A percentile compares a stretch with the other conserved stretches of the same genome.
Conservation (phyloP, 2,797 vertebrate genomes). For the Moxostoma hubbsi region DNA sequence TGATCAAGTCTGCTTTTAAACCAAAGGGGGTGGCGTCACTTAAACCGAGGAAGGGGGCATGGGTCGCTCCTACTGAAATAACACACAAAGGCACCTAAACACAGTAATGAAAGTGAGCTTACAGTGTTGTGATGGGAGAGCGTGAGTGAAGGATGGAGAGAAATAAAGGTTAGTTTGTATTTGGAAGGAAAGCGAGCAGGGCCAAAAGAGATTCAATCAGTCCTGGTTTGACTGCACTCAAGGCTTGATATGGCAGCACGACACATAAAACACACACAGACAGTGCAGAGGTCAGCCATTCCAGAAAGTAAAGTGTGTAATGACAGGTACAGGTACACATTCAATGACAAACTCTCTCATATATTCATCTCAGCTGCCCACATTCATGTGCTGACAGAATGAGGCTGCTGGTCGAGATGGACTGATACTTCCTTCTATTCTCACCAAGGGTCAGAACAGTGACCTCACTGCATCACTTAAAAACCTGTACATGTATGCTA, state of each 20-base stretch:
- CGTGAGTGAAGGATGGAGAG: neutral
- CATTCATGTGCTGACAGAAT: too few relatives aligned
- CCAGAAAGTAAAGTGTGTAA: too few relatives aligned
- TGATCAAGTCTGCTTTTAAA: neutral
- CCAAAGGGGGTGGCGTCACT: neutral
- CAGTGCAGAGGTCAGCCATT: too few relatives aligned
- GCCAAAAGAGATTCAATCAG: slow-evolving; percentile 1
- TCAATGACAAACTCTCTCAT: too few relatives aligned
- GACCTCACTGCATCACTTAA: too few relatives aligned
- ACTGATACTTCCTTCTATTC: too few relatives aligned
- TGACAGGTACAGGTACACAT: too few relatives aligned
- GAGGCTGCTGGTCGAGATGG: too few relatives aligned
- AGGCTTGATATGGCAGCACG: neutral
- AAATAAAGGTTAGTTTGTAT: slow-evolving; percentile 33
- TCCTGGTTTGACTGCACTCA: slow-evolving; percentile 1
- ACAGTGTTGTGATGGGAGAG: neutral
- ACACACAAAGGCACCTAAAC: slow-evolving; percentile 16
- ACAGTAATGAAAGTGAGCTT: slow-evolving; percentile 26
- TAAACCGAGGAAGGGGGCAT: slow-evolving; percentile 1
- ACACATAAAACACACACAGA: neutral
- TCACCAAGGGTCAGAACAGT: too few relatives aligned
- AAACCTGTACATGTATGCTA: too few relatives aligned
- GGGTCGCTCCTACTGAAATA: slow-evolving; percentile 16
- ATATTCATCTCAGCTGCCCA: too few relatives aligned
- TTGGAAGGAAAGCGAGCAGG: neutral